phyloP scores from a whole-genome alignment of 2,797 vertebrate genomes.

The Labeo calbasu region DNA sequence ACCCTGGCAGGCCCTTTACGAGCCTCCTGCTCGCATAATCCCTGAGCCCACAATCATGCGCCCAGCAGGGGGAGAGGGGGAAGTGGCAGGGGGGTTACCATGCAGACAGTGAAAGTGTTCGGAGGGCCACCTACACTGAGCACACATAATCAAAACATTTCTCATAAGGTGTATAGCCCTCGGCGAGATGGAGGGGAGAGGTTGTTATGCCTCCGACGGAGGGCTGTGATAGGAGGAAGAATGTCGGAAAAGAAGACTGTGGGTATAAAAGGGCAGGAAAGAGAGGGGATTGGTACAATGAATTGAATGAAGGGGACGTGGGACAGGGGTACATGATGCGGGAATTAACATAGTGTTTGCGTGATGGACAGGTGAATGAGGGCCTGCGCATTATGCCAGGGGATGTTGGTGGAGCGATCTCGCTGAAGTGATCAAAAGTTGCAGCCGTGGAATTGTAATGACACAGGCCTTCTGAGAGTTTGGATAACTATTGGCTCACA shows the following conservation, averaged over 20 bases:
- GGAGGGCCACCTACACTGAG: conserved; percentile 76
- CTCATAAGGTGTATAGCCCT: conserved; percentile 62
- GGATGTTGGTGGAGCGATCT: conserved; percentile 43
- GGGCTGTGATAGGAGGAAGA: conserved; percentile 50
- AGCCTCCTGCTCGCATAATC: conserved; percentile 83
- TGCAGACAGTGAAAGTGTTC: conserved; percentile 70
- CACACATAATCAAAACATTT: conserved; percentile 69
- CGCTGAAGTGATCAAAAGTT: conserved; percentile 59
- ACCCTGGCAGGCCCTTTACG: conserved; percentile 84
- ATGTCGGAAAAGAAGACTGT: conserved; percentile 53
- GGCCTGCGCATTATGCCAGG: conserved; percentile 41
- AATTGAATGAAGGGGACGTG: conserved; percentile 57
- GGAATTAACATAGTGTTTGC: conserved; percentile 64
- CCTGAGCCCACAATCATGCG: conserved; percentile 75
- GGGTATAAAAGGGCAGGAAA: conserved; percentile 51
- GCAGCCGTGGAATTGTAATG: conserved; percentile 61
- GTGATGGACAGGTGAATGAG: conserved; percentile 59
- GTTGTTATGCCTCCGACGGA: conserved; percentile 49
- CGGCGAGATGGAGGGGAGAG: conserved; percentile 33
- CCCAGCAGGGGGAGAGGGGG: conserved; percentile 73
- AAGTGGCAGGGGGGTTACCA: conserved; percentile 70
- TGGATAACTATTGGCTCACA: conserved; percentile 38
- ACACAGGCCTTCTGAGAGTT: conserved; percentile 47
- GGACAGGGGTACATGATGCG: conserved; percentile 63
- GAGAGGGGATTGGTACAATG: conserved; percentile 50